Conservation (phyloP, 2,797 vertebrate genomes). For the Arctocebus calabarensis region DNA sequence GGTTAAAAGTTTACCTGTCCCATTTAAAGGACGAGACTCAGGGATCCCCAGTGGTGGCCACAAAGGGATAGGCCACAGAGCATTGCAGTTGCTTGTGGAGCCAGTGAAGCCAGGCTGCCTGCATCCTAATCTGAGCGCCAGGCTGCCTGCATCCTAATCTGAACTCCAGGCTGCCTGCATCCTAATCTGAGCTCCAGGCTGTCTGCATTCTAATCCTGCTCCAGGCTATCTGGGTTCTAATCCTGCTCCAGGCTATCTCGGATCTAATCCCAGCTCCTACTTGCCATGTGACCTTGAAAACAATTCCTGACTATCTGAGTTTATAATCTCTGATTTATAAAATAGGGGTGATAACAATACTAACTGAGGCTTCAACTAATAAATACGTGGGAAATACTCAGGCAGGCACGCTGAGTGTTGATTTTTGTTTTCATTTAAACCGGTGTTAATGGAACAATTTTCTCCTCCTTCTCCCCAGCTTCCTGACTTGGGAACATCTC, state of each 20-base stretch:
- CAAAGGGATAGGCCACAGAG: neutral
- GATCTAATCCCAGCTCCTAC: neutral
- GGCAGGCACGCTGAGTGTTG: rapidly evolving
- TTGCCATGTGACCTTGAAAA: neutral
- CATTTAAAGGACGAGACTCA: neutral
- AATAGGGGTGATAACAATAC: rapidly evolving
- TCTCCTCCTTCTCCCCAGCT: neutral
- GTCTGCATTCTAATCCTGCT: neutral
- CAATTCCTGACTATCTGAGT: neutral
- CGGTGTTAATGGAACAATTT: rapidly evolving
- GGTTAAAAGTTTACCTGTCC: neutral
- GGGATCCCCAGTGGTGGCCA: neutral
- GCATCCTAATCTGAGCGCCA: neutral
- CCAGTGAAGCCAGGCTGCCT: neutral
- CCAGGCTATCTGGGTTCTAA: neutral
- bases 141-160: neutral
- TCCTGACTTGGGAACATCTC: neutral
- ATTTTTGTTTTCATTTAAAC: neutral
- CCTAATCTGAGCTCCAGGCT: neutral
- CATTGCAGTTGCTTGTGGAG: rapidly evolving
- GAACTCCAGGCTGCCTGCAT: neutral
- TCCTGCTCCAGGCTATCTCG: neutral
- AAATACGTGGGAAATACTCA: neutral
- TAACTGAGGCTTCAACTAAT: neutral
- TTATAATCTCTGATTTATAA: neutral